Evolutionary conservation across 1,140 invertebrate species (phyloP).

Genomic region (Drosophila kanapiae): DNA sequence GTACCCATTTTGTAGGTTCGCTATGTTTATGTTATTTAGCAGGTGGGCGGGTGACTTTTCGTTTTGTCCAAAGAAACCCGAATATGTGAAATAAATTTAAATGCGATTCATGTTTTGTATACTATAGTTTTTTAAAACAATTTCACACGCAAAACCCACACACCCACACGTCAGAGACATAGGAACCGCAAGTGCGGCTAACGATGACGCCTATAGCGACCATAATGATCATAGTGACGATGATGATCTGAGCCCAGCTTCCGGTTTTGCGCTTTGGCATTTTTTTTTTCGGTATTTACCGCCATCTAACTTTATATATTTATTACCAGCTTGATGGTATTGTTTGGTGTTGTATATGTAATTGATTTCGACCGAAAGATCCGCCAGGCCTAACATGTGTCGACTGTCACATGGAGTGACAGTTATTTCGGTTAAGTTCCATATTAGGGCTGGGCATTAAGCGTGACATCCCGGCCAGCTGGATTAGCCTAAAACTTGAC

Average conservation of each 20-base stretch:
- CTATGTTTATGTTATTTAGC: conserved; percentile 65
- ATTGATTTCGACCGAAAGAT: conserved; percentile 75
- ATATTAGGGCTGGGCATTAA: conserved; percentile 28
- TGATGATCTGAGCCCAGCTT: conserved; percentile 66
- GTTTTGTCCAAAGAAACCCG: conserved; percentile 64
- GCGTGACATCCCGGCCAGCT: conserved; percentile 37
- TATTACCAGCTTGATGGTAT: conserved; percentile 34
- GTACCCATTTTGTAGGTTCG: conserved; percentile 26
- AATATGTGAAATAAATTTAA: conserved; percentile 60
- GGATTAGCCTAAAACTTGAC: conserved; percentile 65
- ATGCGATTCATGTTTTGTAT: conserved; percentile 58
- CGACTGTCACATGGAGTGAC: conserved; percentile 65
- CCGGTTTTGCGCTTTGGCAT: conserved; percentile 64
- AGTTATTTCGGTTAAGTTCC: conserved; percentile 39
- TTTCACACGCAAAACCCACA: conserved; percentile 21
- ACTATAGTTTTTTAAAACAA: conserved; percentile 12
- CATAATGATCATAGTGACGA: conserved; percentile 36
- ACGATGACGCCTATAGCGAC: conserved; percentile 53
- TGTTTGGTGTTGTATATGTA: conserved; percentile 60
- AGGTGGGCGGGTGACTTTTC: conserved; percentile 71
- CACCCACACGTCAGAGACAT: conserved; percentile 19
- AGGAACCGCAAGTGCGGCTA: conserved; percentile 66
- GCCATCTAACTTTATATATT: conserved; percentile 40
- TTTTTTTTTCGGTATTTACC: conserved; percentile 28
- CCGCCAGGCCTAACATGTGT: conserved; percentile 61